Base-by-base conservation (phyloP, 2,113 vertebrate species). In the Euleptes europaea region DNA sequence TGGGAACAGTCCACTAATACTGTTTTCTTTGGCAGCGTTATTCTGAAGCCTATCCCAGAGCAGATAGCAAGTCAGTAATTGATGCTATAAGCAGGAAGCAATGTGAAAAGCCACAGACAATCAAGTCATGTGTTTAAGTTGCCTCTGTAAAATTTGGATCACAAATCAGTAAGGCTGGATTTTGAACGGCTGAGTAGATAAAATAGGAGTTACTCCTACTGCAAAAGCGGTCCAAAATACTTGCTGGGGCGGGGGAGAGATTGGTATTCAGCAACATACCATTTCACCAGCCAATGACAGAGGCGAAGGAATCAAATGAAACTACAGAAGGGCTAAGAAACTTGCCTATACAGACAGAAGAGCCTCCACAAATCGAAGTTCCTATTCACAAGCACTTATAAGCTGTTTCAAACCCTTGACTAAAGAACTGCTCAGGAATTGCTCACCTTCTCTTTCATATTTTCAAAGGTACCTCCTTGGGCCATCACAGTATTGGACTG, bases 391-490 rank as follows among this genome's bases (percentile, higher is more conserved):
- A 8, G 2, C 15, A 9, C 9, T 63, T 15, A 35, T n/a, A 63
- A 71, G n/a, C 33, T 12, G 60, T 3, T 35, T 75, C 54, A 0
- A 1, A 0, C 73, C 69, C 75, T 83, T 40, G 10, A 28, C 79
- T 21, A 0, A 0, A 19, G 17, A 40, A 76, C 54, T 28, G 66
- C 47, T 83, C 23, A 4, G 13, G 71, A 77, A 89, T 28, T 86
- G 74, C 94, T 95, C 95, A 98, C 98, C 97, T 99, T 99, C 88
- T 99, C 98, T 93, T 99, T 99, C 98, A 99, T 99, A 93, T 97
- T 98, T 85, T 99, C 98, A 83, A 97, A 97, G 12, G 97, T 96
- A 91, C 98, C 98, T 95, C 98, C 98, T 90, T 98, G 98, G 90
- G 98, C 98, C 97, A 99, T 97, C 79, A 98, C 98, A 83, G 98